Percentiles rank a stretch among this genome's conserved stretches.
Evolutionary conservation across 2,888 invertebrate species (phyloP).

Genomic region (Caenorhabditis macrosperma): DNA sequence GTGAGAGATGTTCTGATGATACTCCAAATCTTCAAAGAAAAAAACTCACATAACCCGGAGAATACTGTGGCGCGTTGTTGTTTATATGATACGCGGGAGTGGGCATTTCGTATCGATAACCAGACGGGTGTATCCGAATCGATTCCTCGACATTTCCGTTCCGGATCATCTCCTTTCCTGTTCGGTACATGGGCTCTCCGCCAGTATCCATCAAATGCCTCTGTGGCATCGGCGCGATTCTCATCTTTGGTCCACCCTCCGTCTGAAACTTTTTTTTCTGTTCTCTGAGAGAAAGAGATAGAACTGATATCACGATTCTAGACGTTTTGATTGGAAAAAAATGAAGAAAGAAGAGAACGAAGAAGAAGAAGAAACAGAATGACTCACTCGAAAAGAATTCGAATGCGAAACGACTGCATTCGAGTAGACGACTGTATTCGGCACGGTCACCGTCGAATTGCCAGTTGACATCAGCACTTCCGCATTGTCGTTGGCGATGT

Average conservation of each 20-base stretch:
- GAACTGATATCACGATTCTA: not conserved
- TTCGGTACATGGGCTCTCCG: constrained; percentile 24
- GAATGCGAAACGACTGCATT: constrained; percentile 33
- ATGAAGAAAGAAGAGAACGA: not conserved
- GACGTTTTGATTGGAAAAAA: not conserved
- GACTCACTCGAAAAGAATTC: constrained; percentile 56
- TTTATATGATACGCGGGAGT: constrained; percentile 47
- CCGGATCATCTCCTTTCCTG: constrained; percentile 44
- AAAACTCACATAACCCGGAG: constrained; percentile 46
- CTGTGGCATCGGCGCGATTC: constrained; percentile 52
- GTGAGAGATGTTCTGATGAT: too few species aligned
- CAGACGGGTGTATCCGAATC: constrained; percentile 43
- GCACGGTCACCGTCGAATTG: constrained; percentile 16
- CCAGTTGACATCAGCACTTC: constrained; percentile 28
- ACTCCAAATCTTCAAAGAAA: not conserved
- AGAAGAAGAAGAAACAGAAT: not conserved
- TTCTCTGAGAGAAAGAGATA: too few species aligned
- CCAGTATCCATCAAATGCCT: constrained; percentile 51
- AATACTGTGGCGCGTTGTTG: constrained; percentile 51
- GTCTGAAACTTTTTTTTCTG: too few species aligned
- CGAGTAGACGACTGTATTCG: too few species aligned
- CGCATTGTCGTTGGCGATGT: constrained; percentile 39
- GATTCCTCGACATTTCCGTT: constrained; percentile 41
- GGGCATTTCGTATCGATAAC: constrained; percentile 52
- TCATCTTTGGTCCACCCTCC: constrained; percentile 50